A percentile compares a stretch with the other conserved stretches of the same genome.
Evolutionary conservation across 2,888 invertebrate genomes (phyloP).

Genomic region (Catocala sponsa): DNA sequence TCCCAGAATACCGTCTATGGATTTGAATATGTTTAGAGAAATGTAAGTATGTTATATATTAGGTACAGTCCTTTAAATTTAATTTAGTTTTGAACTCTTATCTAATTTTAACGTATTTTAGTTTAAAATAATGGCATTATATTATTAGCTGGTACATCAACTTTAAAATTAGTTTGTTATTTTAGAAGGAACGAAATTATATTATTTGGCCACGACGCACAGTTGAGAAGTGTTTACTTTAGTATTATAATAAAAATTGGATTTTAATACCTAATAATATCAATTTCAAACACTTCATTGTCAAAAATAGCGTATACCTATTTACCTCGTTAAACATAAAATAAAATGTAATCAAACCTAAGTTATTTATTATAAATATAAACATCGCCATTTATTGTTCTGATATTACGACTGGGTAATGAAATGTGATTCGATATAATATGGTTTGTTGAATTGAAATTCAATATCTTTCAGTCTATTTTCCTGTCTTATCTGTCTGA

Average conservation of each 20-base stretch:
- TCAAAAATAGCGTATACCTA: no score
- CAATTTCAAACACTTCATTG: no score
- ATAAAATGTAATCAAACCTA: no score
- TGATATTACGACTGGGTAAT: constrained; percentile 20
- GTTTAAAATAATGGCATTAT: constrained; percentile 8
- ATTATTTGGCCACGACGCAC: no score
- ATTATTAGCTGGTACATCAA: constrained; percentile 9
- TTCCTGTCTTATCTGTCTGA: constrained; percentile 10
- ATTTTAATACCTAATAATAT: no score
- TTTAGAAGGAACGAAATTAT: no score
- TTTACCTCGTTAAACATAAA: no score
- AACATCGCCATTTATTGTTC: constrained; percentile 13
- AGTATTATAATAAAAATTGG: no score
- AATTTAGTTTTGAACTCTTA: neutral
- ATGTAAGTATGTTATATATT: constrained; percentile 50
- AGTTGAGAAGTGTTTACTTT: no score
- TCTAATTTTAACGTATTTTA: neutral
- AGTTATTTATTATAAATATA: no score
- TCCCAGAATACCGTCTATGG: constrained; percentile 87
- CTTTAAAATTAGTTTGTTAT: no score
- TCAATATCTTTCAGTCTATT: constrained; percentile 25
- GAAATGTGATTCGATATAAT: constrained; percentile 9
- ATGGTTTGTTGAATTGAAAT: constrained; percentile 47
- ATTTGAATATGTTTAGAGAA: constrained; percentile 89
- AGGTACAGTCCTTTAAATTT: neutral